Percentiles rank a stretch among this genome's conserved stretches.
These are phyloP conservation scores for Adelges cooleyi DNA, from an alignment of 1,140 invertebrate genomes.

Conservation along the genomic window DNA sequence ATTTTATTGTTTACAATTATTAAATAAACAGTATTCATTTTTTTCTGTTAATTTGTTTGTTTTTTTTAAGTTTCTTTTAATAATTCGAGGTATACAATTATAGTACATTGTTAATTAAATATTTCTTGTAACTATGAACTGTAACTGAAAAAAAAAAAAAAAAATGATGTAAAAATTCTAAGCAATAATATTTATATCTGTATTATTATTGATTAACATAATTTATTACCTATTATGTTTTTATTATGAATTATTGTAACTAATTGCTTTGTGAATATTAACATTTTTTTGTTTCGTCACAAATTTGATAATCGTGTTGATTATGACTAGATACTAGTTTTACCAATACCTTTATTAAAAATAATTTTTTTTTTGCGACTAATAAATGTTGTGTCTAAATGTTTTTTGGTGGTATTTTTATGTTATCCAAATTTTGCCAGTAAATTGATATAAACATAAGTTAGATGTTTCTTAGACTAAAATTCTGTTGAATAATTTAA, in stretches of 20 bases:
- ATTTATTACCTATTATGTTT: not conserved
- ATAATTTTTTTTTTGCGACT: slow-evolving; percentile 11
- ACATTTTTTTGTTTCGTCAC: not conserved
- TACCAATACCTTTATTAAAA: too few species aligned
- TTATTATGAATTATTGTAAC: slow-evolving; percentile 10
- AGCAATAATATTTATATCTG: slow-evolving; percentile 8
- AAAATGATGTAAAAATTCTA: not conserved
- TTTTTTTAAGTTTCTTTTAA: not conserved
- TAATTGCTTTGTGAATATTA: slow-evolving; percentile 7
- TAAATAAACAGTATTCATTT: slow-evolving; percentile 15
- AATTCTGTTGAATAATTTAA: too few species aligned
- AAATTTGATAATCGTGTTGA: not conserved
- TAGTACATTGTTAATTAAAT: too few species aligned
- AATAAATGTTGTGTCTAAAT: slow-evolving; percentile 21
- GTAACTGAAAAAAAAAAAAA: not conserved
- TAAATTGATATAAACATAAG: too few species aligned
- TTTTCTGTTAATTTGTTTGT: not conserved
- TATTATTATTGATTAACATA: not conserved
- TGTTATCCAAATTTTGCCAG: not conserved
- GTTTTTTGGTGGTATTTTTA: not conserved
- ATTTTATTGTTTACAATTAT: too few species aligned
- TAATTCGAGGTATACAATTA: too few species aligned
- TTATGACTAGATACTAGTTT: too few species aligned
- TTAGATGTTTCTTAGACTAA: too few species aligned
- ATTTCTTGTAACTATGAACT: not conserved